Base-by-base conservation (phyloP, 2,113 vertebrate species). In the Megaptera novaeangliae region DNA sequence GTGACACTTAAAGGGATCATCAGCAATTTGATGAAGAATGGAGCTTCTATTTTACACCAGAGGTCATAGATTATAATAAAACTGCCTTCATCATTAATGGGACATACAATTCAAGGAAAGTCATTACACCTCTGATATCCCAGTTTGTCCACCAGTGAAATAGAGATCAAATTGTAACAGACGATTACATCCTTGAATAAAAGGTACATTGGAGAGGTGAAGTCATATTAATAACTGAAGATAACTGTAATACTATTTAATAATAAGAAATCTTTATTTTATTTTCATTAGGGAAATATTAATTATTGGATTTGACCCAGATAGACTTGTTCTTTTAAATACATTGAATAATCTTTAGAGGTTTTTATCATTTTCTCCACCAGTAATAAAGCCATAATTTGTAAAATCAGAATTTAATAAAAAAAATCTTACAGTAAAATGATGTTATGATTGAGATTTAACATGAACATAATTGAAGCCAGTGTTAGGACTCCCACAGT, bases 371-470 rank as follows among this genome's bases (percentile, higher is more conserved):
- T 83, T 91, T 96, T 90, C 74, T 95, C 9, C 57, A 82, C 29
- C 95, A 97, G 83, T 89, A 97, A 94, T 96, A 66, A 96, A 91
- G 39, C 39, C 34, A 69, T 91, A 95, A 95, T 88, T 93, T 97
- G 13, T 96, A 97, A 96, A 97, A 97, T 81, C 18, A 92, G 63
- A 96, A 96, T 49, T 87, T 97, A 97, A 96, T 95, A 96, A 94
- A 96, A 72, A 95, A 55, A 91, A 21, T 36, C 57, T 86, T 87
- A 94, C 13, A 77, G 18, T 91, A 85, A 91, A 91, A 84, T 34
- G 14, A 85, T 88, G 64, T 55, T 92, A 66, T 77, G 61, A 95
- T 85, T 95, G 68, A 91, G 31, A 81, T 92, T 96, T 97, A 95
- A 88, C 34, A 87, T 0, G 6, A 93, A 64, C 63, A 69, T 88